Conservation (phyloP, 2,797 vertebrate species). For the Thripadectes ignobilis region DNA sequence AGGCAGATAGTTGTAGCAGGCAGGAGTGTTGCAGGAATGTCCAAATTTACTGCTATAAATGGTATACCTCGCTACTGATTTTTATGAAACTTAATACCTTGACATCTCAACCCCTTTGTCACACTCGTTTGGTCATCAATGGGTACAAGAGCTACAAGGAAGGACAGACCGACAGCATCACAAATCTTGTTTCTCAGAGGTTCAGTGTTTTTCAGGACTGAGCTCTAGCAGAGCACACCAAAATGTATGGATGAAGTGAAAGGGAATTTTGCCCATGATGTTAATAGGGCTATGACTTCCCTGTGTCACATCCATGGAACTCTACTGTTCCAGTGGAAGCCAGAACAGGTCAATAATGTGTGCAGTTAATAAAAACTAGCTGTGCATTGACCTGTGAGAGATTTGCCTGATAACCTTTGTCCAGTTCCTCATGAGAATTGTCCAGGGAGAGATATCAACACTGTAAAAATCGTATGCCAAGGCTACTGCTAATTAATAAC, state of each 20-base stretch:
- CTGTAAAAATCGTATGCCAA: neutral
- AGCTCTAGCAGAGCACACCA: neutral
- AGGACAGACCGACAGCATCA: neutral
- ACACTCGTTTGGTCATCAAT: neutral
- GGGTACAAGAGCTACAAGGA: neutral
- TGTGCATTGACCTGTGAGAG: neutral
- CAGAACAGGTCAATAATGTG: neutral
- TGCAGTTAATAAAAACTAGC: neutral
- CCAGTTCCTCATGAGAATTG: neutral
- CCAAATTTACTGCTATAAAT: neutral
- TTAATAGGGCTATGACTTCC: neutral
- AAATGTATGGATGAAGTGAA: neutral
- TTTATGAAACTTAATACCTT: neutral
- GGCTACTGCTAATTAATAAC: conserved; percentile 22
- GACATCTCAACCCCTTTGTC: neutral
- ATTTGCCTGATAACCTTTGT: neutral
- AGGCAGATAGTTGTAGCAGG: neutral
- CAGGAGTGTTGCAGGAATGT: neutral
- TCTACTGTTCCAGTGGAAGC: neutral
- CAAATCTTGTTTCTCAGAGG: neutral
- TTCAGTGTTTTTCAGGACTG: neutral
- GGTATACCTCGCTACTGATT: neutral
- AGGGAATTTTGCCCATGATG: neutral
- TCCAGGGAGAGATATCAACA: neutral
- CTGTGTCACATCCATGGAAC: neutral